Conservation (phyloP, 2,113 vertebrate genomes). For the Vulpes lagopus region DNA sequence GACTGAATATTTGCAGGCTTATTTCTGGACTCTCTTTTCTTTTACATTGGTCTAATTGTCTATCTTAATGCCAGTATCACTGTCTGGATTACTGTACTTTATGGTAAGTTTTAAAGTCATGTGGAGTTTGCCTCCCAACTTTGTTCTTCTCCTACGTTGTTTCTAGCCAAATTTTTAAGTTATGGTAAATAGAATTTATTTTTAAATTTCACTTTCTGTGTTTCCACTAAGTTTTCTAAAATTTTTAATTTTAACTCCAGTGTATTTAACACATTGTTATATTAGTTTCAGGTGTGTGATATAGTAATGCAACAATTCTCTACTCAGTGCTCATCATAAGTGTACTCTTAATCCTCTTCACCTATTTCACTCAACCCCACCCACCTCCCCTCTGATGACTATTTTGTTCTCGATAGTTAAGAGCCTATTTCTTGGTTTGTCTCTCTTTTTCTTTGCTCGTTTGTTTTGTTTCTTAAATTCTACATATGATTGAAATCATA, state of each 20-base stretch:
- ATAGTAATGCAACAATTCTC: neutral
- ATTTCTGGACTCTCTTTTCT: constrained; percentile 18
- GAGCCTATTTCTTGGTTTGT: neutral
- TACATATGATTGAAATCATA: neutral
- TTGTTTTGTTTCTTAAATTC: neutral
- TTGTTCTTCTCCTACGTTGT: neutral
- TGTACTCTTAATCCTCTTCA: neutral
- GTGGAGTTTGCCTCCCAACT: neutral
- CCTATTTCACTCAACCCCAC: neutral
- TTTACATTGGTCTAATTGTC: neutral
- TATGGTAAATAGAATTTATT: constrained; percentile 5
- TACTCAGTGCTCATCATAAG: neutral
- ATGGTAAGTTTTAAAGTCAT: constrained; percentile 28
- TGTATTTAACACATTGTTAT: neutral
- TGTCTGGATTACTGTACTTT: neutral
- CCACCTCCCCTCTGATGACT: neutral
- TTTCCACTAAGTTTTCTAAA: neutral
- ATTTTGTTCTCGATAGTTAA: neutral
- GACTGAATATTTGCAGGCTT: neutral
- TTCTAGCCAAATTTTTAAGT: neutral
- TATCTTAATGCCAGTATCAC: neutral
- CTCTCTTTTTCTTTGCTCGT: neutral
- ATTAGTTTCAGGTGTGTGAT: neutral
- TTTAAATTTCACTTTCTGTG: constrained; percentile 42
- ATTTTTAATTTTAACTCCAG: neutral